Evolutionary conservation across 2,797 vertebrate genomes (phyloP), one percentile per base, ranked within the genome.

Genomic region (Otolemur crassicaudatus): DNA sequence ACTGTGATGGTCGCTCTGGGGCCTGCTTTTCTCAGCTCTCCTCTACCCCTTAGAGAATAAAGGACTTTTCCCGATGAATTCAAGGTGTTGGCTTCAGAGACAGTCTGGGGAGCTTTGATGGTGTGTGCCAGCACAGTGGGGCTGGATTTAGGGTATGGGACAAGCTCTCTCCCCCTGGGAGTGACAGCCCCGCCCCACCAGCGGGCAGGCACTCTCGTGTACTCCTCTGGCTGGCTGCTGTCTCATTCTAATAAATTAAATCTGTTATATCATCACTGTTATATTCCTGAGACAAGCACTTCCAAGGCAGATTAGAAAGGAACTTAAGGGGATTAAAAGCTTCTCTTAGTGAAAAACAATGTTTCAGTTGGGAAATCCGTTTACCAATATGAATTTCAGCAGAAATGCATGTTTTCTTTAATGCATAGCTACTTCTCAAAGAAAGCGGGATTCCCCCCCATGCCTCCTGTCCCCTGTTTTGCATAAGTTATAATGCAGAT

Each of bases 301-400:
- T 98, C 97, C 98, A 98, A 98, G 98, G 97, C 97, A 98, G 98
- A 98, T 98, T 98, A 98, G 98, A 98, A 99, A 98, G 98, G 98
- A 98, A 98, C 96, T 98, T 98, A 98, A 99, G 98, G 98, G 98
- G 98, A 99, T 99, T 99, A 99, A 99, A 98, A 98, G 98, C 98
- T 98, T 98, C 98, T 98, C 98, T 98, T 98, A 97, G 98, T 98
- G 98, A 98, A 98, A 99, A 98, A 98, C 98, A 98, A 98, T 98
- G 98, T 98, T 98, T 98, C 98, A 98, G 98, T 98, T 97, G 98
- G 97, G 97, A 98, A 98, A 99, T 98, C 98, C 98, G 98, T 98
- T 98, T 98, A 98, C 98, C 98, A 98, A 98, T 98, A 98, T 98
- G 98, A 98, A 97, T 98, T 98, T 97, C 98, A 98, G 98, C 98